A percentile compares a stretch with the other conserved stretches of the same genome.
These are phyloP conservation scores for Uria lomvia DNA, from an alignment of 2,113 vertebrate genomes.

Conservation along the genomic window DNA sequence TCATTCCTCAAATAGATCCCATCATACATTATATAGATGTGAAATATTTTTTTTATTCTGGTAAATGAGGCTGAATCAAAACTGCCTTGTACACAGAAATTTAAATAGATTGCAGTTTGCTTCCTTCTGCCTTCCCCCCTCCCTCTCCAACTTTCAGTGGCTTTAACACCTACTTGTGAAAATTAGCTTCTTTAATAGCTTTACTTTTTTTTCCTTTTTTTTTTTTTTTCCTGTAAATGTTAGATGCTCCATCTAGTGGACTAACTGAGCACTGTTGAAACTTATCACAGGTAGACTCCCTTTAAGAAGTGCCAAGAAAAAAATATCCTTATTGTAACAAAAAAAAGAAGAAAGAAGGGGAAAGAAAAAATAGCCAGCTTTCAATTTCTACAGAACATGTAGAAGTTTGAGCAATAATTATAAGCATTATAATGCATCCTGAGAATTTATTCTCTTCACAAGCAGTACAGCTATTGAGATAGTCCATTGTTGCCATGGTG, in stretches of 20 bases:
- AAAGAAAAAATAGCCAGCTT: background rate
- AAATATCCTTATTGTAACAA: background rate
- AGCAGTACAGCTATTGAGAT: conserved; percentile 5
- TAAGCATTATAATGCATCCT: background rate
- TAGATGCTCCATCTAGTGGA: conserved; percentile 76
- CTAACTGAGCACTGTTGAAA: conserved; percentile 30
- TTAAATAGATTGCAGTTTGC: background rate
- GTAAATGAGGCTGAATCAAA: background rate
- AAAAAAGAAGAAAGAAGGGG: background rate
- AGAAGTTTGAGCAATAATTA: background rate
- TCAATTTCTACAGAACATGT: background rate
- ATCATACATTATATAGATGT: background rate
- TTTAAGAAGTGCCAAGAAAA: background rate
- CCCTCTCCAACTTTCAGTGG: background rate
- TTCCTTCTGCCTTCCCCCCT: background rate
- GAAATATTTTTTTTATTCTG: background rate
- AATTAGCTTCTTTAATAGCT: background rate
- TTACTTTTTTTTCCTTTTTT: background rate
- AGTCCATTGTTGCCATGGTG: conserved; percentile 51
- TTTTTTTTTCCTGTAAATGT: conserved; percentile 9
- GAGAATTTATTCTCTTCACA: background rate
- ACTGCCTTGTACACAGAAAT: background rate
- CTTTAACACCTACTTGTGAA: background rate
- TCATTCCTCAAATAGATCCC: background rate
- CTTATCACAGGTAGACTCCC: background rate